Evolutionary conservation across 1,140 invertebrate genomes (phyloP), one percentile per base, ranked within the genome.

Genomic region (Drosophila elegans): DNA sequence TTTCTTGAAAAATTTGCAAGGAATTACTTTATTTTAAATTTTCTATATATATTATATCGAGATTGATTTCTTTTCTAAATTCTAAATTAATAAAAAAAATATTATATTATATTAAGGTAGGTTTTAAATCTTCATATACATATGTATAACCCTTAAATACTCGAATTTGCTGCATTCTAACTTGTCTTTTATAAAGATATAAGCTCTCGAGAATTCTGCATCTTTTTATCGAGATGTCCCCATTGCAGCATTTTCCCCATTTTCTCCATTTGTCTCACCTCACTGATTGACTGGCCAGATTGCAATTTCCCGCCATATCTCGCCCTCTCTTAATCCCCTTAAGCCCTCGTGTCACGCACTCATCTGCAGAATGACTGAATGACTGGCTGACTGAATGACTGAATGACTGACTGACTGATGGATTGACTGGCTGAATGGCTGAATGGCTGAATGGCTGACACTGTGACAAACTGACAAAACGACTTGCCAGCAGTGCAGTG

Each of bases 381-480:
- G 44, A 49, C 12, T 60, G 38, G 25, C 16, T 59, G 56, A 51
- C 16, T 46, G 53, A 67, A 10, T 38, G 46, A 25, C 4, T 51
- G 56, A 38, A 7, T 44, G 45, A 11, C 16, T 41, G 13, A n/a
- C 45, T 21, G 41, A 10, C 38, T 45, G 34, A 51, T 27, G 59
- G 59, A 34, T 9, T 46, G 52, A 45, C 32, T 46, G 52, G 41
- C 32, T 13, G 54, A 39, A 32, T 59, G 12, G 34, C 27, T 72
- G 45, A 29, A n/a, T 46, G 52, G 41, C 32, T 13, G 54, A 39
- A 32, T 59, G 12, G 34, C 27, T 72, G 45, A 29, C 71, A 25
- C 27, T 10, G n/a, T 64, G 34, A 57, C 67, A 64, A 55, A 44
- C 34, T 76, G 79, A 73, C 53, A 61, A 53, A 44, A 42, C 76